Evolutionary conservation across 2,888 invertebrate species (phyloP).

Genomic region (Lochmaea crataegi): DNA sequence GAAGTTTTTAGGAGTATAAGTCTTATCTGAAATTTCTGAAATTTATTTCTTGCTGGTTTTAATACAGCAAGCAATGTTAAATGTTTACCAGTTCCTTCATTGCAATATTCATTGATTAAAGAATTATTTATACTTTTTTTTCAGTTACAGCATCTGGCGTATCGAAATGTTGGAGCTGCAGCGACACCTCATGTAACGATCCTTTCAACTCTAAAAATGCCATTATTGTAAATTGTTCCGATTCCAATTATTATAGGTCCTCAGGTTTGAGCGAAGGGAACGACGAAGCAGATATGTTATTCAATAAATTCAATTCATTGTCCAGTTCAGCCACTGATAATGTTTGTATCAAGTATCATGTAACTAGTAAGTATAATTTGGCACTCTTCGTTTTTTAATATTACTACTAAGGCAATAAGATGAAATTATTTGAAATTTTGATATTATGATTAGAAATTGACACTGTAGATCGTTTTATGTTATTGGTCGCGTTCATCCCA

Average conservation of each 20-base stretch:
- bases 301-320: constrained; percentile 7
- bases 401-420: too few relatives aligned
- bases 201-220: constrained; percentile 35
- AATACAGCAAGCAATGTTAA: too few relatives aligned
- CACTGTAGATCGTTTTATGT: too few relatives aligned
- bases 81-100: too few relatives aligned
- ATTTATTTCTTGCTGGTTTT: too few relatives aligned
- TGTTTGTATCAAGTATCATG: constrained; percentile 34
- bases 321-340: constrained; percentile 24
- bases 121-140: too few relatives aligned
- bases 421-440: too few relatives aligned
- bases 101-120: too few relatives aligned
- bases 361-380: constrained; percentile 14
- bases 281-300: constrained; percentile 14
- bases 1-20: too few relatives aligned
- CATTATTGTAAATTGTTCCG: constrained; percentile 23
- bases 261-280: constrained; percentile 5
- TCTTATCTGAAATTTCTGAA: too few relatives aligned
- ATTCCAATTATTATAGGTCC: constrained; percentile 7
- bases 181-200: constrained; percentile 35
- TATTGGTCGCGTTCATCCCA: too few relatives aligned
- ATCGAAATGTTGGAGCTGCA: constrained; percentile 36
- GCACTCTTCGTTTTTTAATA: not conserved
- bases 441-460: too few relatives aligned
- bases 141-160: constrained; percentile 18